Percentiles rank a stretch among this genome's conserved stretches.
Evolutionary conservation across 1,140 invertebrate species (phyloP).

Genomic region (Drusus annulatus): DNA sequence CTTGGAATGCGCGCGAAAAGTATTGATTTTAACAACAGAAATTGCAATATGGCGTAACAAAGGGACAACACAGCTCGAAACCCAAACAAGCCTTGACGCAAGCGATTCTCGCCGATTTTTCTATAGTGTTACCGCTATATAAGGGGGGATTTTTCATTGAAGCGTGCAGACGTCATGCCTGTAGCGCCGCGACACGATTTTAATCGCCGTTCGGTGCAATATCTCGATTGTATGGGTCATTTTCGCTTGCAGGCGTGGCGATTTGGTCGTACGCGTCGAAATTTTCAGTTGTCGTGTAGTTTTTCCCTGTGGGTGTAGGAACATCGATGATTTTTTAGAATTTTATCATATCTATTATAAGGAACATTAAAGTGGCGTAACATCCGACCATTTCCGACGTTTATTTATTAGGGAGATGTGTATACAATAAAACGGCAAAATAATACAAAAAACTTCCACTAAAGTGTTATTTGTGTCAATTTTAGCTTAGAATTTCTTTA

Average conservation of each 20-base stretch:
- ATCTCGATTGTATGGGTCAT: background rate
- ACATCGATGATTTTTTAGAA: background rate
- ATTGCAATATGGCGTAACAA: constrained; percentile 27
- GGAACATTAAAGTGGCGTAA: background rate
- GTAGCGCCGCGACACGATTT: background rate
- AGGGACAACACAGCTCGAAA: background rate
- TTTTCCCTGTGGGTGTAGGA: background rate
- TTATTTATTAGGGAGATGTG: background rate
- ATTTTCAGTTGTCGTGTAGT: background rate
- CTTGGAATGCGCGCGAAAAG: constrained; percentile 2
- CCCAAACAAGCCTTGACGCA: background rate
- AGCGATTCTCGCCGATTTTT: background rate
- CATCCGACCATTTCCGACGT: background rate
- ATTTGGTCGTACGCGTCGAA: background rate
- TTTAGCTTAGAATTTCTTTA: background rate
- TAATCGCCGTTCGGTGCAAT: constrained; percentile 6
- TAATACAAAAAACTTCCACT: background rate
- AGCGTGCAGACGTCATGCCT: background rate
- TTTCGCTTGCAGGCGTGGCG: background rate
- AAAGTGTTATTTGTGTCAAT: background rate
- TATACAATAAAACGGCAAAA: background rate
- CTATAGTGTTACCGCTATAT: background rate
- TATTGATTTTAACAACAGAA: constrained; percentile 20
- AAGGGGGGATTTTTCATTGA: background rate
- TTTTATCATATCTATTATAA: background rate